Evolutionary conservation across 2,888 invertebrate genomes (phyloP), one percentile per base, ranked within the genome.

Genomic region (Rapana venosa): DNA sequence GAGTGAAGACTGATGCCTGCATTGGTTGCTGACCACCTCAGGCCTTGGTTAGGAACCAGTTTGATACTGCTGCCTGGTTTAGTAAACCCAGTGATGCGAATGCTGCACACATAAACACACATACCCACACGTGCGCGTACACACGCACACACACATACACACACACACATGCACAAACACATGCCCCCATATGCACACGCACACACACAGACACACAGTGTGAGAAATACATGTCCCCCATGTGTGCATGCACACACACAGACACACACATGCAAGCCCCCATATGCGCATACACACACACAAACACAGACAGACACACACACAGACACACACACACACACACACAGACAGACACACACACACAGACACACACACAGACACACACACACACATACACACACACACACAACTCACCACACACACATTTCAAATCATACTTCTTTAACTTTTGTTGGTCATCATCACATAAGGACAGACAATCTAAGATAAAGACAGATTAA

Each of bases 1-100:
- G 91, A 90, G 0, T 86, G 56, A 32, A 92, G 74, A 30, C 58
- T 58, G 56, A 92, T 79, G 56, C 91, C 90, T 86, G 91, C 89
- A 30, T 90, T 90, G 30, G 30, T 58, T 0, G 90, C 86, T 22
- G 90, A 58, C 92, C 91, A 91, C 4, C 87, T 87, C 32, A 92
- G 77, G 1, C 92, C 92, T 70, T 70, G 30, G 26, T 36, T 32
- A 11, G 92, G 91, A 26, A 86, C 84, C 26, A 90, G 35, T n/a
- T 58, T 74, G 26, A 92, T 90, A 15, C 56, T 66, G 79, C 90
- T 91, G 58, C 66, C 87, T 56, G 92, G 92, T 20, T 87, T 84
- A n/a, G 74, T 70, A 30, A 91, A 90, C n/a, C 89, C 56, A 79
- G 74, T 87, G 20, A 85, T 90, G 56, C 66, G 85, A 56, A 92